Evolutionary conservation across 1,140 invertebrate species (phyloP), one percentile per base, ranked within the genome.

Genomic region (Temnothorax longispinosus): DNA sequence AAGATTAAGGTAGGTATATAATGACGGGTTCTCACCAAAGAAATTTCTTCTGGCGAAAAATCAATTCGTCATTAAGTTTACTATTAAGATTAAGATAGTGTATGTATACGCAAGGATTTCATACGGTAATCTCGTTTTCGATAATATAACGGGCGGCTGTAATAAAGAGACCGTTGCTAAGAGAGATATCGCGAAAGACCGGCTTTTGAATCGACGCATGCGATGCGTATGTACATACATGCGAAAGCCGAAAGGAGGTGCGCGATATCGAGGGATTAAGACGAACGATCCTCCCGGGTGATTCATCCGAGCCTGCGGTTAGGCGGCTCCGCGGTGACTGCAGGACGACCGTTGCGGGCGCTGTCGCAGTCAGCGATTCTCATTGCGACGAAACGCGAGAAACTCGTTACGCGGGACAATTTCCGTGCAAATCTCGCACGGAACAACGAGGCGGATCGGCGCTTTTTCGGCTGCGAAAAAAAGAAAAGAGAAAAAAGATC

Each of bases 291-390:
- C 89, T 89, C 74, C 74, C 80, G 89, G 91, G 87, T 94, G 93
- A 94, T 92, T 94, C 93, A 94, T 90, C 93, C 92, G 87, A 64
- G 87, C 90, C 91, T 91, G 91, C 90, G 89, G 89, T 91, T 87
- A 85, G 65, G 74, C 81, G 71, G 84, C 89, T 69, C 64, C 86
- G 80, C 21, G 27, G 27, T 62, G 87, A 82, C 82, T 80, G 50
- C 35, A 71, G 50, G 52, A 44, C 67, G 47, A 62, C 44, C 78
- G 87, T 60, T 72, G 74, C 54, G 80, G 74, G 78, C 87, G 87
- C 64, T 47, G 32, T 74, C 54, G 58, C 72, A 7, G 54, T 60
- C 76, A 81, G 84, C 47, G 89, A 69, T 87, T 91, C 90, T 90
- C 89, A 89, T 77, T 41, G 13, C 65, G 64, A 44, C 44, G 44